These are phyloP conservation scores for Brachionus asplanchnoidis DNA, from an alignment of 1,140 invertebrate genomes.

Conservation along the genomic window DNA sequence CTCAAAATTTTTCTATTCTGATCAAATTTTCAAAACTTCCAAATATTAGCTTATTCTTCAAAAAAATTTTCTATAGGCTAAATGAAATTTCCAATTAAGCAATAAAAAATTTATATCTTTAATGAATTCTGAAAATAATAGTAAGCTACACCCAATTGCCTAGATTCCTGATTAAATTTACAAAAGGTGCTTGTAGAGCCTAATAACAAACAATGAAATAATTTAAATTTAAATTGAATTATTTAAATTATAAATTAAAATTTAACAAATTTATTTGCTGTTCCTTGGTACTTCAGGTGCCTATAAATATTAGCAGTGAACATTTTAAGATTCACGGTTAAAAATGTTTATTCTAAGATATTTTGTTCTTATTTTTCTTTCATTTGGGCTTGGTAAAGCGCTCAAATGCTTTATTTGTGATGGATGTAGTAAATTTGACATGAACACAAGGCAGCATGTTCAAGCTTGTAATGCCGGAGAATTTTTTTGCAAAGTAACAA, in stretches of 20 bases:
- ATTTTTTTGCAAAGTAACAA: background rate
- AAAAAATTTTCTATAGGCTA: too few species aligned
- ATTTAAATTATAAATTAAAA: background rate
- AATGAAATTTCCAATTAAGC: too few species aligned
- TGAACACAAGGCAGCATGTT: background rate
- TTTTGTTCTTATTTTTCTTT: background rate
- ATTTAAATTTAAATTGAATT: background rate
- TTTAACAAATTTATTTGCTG: background rate
- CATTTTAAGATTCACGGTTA: background rate
- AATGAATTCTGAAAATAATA: background rate
- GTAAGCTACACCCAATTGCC: background rate
- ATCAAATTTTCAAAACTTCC: too few species aligned
- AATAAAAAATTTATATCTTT: too few species aligned
- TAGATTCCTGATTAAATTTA: background rate
- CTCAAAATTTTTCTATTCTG: too few species aligned
- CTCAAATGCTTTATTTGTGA: background rate
- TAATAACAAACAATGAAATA: background rate
- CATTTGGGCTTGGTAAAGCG: too few species aligned
- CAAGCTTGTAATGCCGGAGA: background rate
- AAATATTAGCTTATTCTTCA: too few species aligned
- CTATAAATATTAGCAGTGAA: background rate
- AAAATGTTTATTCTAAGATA: background rate
- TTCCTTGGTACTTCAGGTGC: background rate
- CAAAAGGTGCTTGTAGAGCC: background rate
- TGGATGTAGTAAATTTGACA: background rate